Percentiles rank a stretch among this genome's conserved stretches.
phyloP scores from a whole-genome alignment of 2,797 vertebrate genomes.

The Hafferia zeledoni region DNA sequence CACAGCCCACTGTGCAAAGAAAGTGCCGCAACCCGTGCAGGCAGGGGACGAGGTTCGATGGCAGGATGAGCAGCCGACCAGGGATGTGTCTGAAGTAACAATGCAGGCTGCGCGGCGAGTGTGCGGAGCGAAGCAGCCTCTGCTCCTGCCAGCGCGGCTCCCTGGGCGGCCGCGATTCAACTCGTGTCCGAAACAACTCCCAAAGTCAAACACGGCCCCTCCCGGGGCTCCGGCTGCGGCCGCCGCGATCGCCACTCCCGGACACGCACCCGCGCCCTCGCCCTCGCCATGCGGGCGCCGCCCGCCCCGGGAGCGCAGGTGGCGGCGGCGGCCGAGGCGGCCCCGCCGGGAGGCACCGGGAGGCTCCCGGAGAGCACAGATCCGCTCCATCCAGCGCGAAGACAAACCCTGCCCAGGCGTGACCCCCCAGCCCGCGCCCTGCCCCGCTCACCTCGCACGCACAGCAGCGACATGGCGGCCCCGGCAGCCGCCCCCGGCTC shows the following conservation, averaged over 20 bases:
- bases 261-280: neutral
- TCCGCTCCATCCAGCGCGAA: neutral
- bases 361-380: no score
- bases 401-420: neutral
- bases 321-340: neutral
- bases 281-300: no score
- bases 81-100: neutral
- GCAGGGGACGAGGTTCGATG: neutral
- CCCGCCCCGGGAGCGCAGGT: neutral
- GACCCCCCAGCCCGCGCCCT: neutral
- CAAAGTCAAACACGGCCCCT: neutral
- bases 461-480: slow-evolving; percentile 47
- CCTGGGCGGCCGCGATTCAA: neutral
- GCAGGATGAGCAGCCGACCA: neutral
- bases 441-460: slow-evolving; percentile 44
- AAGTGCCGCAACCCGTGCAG: neutral
- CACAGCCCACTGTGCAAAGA: neutral
- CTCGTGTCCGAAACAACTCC: neutral
- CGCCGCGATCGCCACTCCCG: neutral
- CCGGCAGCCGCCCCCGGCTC: neutral
- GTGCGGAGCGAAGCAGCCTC: neutral
- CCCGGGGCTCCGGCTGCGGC: neutral
- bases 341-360: neutral
- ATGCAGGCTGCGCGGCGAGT: neutral
- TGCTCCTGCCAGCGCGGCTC: neutral